Base-by-base conservation (phyloP, 2,113 vertebrate genomes). In the Lucifuga dentata region DNA sequence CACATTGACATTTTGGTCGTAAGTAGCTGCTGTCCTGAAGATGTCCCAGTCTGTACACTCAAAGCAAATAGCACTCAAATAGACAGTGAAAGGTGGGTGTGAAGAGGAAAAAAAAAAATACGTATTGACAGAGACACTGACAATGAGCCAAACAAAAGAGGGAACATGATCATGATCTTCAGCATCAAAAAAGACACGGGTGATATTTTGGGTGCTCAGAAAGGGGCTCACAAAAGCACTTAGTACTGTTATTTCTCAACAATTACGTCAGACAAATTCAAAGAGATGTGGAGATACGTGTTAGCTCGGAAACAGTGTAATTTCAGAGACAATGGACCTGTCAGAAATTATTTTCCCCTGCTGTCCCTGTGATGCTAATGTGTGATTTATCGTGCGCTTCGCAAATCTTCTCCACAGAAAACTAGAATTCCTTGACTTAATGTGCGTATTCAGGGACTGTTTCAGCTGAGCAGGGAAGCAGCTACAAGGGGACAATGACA, bases 401-500 rank as follows among this genome's bases (percentile, higher is more conserved):
- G 19, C 38, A 13, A 46, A 64, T 62, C 16, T 21, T 29, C 20
- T 44, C 29, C 5, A 3, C 24, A 56, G 43, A 73, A 23, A n/a
- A 68, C 41, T 12, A 20, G 17, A 56, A 64, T 61, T 68, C 36
- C 35, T 8, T 5, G n/a, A n/a, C 23, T 23, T 66, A 73, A 59
- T 58, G 26, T 32, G 73, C 41, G 76, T 40, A 59, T 69, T 51
- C 50, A n/a, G 52, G 43, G 73, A 68, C 75, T 48, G 45, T 71
- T 84, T 78, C 48, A 73, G 57, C 64, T 9, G 20, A 83, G 77
- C 68, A 56, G 58, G 73, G 74, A 62, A 55, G 58, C 74, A 76
- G 76, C 65, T 62, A 72, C 75, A 11, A 59, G 67, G n/a, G 56
- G 46, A 85, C 67, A 71, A 73, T 90, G 86, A 91, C 87, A 89